Percentiles rank a stretch among this genome's conserved stretches.
Evolutionary conservation across 2,888 invertebrate genomes (phyloP).

Genomic region (Megastigmus dorsalis): DNA sequence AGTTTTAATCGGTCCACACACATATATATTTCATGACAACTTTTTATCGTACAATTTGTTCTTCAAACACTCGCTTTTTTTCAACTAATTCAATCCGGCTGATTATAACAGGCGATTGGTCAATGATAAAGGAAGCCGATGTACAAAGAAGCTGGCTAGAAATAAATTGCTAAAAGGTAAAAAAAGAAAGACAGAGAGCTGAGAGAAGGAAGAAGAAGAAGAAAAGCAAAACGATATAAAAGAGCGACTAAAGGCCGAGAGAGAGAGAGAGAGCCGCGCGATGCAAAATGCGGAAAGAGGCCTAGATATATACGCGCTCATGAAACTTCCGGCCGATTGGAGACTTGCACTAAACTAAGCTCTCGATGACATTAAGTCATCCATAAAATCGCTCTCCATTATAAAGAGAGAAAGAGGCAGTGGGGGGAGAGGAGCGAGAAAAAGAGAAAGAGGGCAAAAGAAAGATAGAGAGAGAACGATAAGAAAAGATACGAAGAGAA

Average conservation of each 20-base stretch:
- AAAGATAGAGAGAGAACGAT: neutral
- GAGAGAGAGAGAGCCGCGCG: neutral
- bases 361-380: constrained; percentile 45
- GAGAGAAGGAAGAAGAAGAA: neutral
- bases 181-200: neutral
- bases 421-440: too few species aligned
- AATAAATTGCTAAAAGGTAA: neutral
- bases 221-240: neutral
- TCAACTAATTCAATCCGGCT: neutral
- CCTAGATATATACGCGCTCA: constrained; percentile 26
- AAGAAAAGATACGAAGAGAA: neutral
- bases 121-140: constrained; percentile 5
- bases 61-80: neutral
- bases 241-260: constrained; percentile 23
- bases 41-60: neutral
- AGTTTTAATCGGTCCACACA: too few species aligned
- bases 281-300: constrained; percentile 25
- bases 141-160: neutral
- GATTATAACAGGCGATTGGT: neutral
- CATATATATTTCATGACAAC: neutral
- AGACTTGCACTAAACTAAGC: constrained; percentile 18
- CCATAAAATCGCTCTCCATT: constrained; percentile 45
- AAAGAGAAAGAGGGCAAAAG: neutral
- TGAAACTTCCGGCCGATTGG: constrained; percentile 41
- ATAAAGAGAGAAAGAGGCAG: neutral